Evolutionary conservation across 2,113 vertebrate species (phyloP).

Genomic region (Arvicanthis niloticus): DNA sequence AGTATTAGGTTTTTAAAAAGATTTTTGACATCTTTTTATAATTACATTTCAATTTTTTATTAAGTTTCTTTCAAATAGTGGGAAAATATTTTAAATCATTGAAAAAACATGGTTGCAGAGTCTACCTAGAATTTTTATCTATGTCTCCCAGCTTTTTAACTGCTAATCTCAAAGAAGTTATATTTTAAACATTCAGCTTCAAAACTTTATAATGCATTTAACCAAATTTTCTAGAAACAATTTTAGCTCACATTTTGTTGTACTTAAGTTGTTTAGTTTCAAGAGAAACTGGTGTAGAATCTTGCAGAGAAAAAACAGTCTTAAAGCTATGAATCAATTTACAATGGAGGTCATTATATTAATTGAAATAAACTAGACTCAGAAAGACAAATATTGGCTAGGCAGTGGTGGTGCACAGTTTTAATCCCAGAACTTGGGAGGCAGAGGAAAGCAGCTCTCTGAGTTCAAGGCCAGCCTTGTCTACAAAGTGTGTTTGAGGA

Average conservation of each 20-base stretch:
- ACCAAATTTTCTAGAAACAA: background rate
- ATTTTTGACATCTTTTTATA: background rate
- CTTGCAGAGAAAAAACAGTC: background rate
- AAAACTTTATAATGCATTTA: background rate
- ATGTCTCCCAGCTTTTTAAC: background rate
- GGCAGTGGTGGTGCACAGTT: background rate
- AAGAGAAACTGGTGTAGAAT: constrained; percentile 5
- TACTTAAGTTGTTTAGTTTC: constrained; percentile 37
- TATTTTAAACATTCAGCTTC: constrained; percentile 5
- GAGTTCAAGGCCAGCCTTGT: background rate
- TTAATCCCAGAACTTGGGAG: background rate
- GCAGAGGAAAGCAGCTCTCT: background rate
- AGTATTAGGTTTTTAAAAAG: background rate
- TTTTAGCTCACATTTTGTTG: background rate
- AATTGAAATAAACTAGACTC: background rate
- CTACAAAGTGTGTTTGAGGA: background rate
- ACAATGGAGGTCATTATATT: background rate
- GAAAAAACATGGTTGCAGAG: background rate
- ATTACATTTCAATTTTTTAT: background rate
- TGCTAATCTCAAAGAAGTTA: background rate
- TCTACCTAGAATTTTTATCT: background rate
- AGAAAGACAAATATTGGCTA: background rate
- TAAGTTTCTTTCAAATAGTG: background rate
- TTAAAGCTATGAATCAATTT: background rate
- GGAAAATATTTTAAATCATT: background rate